Base-by-base conservation (phyloP, 2,113 vertebrate genomes). In the Pimephales promelas region DNA sequence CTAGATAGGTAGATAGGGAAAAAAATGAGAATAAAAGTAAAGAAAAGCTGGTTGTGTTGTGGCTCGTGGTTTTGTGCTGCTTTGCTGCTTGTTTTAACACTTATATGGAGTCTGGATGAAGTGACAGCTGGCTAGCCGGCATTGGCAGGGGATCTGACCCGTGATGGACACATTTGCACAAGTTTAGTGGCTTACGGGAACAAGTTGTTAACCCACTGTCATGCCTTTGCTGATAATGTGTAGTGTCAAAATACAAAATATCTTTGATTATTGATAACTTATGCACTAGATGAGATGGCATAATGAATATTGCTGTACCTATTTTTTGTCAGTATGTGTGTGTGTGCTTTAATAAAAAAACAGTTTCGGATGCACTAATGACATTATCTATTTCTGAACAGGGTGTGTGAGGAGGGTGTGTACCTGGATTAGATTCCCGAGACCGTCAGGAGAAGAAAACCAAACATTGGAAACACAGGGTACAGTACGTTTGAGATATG, bases 341-440 rank as follows among this genome's bases (percentile, higher is more conserved):
- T 71, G 13, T 74, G 22, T 70, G 9, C 13, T 28, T 49, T 86
- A 49, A 75, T 85, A 62, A 78, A 40, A 40, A 45, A 45, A 8
- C 49, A 77, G 54, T 77, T 22, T 78, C 26, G 36, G 36, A 79
- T 45, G n/a, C 78, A 20, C 24, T 70, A 81, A 81, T 56, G 13
- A 70, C 79, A 52, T 66, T 16, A 56, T 54, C 10, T 80, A 45
- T 86, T 79, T 82, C 82, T 84, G 18, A 54, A 76, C 88, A 89
- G 86, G 85, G 85, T 86, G 82, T 85, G 79, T 87, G 79, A 87
- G 82, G 80, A 76, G 80, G 52, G 83, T 82, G 83, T 86, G 83
- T 64, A 68, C 57, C 72, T 73, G 85, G 88, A 85, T 86, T 86
- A 87, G 81, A 79, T 86, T 75, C 54, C 62, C 52, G n/a, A 70